phyloP scores from a whole-genome alignment of 2,888 invertebrate species.

The Imbricaverruca yamaguchii region DNA sequence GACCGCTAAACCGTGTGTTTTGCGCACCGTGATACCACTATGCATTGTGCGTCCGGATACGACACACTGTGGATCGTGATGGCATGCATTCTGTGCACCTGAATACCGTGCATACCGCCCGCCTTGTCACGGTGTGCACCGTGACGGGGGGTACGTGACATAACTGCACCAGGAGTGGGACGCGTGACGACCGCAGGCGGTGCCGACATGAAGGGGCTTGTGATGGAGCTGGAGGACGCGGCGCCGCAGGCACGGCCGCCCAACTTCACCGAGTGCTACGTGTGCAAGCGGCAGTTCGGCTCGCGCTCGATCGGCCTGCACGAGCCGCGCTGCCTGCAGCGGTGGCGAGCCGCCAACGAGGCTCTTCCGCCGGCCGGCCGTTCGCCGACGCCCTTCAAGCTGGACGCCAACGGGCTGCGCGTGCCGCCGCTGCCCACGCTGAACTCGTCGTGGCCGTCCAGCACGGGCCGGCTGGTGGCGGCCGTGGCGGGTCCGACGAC shows the following conservation, averaged over 20 bases:
- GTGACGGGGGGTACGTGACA: too few species aligned
- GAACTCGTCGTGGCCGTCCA: background rate
- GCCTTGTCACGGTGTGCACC: too few species aligned
- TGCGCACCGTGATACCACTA: too few species aligned
- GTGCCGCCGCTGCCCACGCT: background rate
- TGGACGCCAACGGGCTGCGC: constrained; percentile 54
- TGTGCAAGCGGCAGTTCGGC: constrained; percentile 59
- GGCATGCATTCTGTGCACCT: too few species aligned
- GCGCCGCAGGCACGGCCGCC: constrained; percentile 25
- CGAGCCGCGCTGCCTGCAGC: constrained; percentile 58
- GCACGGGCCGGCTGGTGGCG: background rate
- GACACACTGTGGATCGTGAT: too few species aligned
- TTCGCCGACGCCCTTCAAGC: constrained; percentile 52
- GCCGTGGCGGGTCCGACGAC: background rate
- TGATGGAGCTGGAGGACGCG: background rate
- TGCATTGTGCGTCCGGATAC: too few species aligned
- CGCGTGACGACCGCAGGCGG: too few species aligned
- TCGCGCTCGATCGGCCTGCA: constrained; percentile 56
- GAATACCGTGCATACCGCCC: too few species aligned
- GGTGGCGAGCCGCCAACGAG: constrained; percentile 54
- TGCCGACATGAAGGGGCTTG: too few species aligned
- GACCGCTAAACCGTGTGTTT: too few species aligned
- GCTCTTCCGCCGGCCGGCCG: constrained; percentile 49
- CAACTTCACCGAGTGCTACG: constrained; percentile 48
- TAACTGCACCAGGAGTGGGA: too few species aligned